These are phyloP conservation scores for Ptychobarbus kaznakovi DNA, from an alignment of 2,797 vertebrate species.

Conservation along the genomic window DNA sequence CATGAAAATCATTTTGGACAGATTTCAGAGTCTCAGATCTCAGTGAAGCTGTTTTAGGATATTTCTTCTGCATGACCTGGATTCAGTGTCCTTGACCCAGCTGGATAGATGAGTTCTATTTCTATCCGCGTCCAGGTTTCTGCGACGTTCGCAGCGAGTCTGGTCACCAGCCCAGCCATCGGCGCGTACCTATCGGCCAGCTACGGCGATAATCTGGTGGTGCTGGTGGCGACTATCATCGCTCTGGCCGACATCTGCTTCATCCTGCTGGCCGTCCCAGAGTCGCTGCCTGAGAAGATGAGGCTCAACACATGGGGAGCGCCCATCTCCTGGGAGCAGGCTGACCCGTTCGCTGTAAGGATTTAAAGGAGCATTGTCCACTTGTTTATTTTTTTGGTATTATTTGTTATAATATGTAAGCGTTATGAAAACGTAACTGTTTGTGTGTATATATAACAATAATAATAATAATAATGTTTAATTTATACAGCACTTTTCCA, in stretches of 20 bases:
- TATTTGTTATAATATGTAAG: too few relatives aligned
- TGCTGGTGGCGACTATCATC: conserved; percentile 87
- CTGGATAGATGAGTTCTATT: not conserved
- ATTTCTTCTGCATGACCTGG: not conserved
- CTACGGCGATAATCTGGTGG: conserved; percentile 90
- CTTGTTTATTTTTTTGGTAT: too few relatives aligned
- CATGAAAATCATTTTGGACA: not conserved
- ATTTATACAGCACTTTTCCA: too few relatives aligned
- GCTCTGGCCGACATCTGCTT: conserved; percentile 91
- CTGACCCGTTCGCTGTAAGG: conserved; percentile 90
- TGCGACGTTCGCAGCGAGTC: conserved; percentile 92
- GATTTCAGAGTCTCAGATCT: not conserved
- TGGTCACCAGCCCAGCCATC: conserved; percentile 94
- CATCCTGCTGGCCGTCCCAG: conserved; percentile 89
- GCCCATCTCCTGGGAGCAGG: conserved; percentile 92
- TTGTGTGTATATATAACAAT: too few relatives aligned
- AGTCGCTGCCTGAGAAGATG: conserved; percentile 92
- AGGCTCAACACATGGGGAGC: conserved; percentile 88
- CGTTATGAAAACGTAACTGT: too few relatives aligned
- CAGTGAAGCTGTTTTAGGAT: not conserved
- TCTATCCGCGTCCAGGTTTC: conserved; percentile 80
- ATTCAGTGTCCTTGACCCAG: conserved; percentile 15
- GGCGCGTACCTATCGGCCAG: conserved; percentile 88
- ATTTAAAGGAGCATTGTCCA: too few relatives aligned
- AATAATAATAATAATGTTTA: too few relatives aligned